Percentiles rank a stretch among this genome's conserved stretches.
These are phyloP conservation scores for Fopius arisanus DNA, from an alignment of 1,140 invertebrate genomes.

Conservation along the genomic window DNA sequence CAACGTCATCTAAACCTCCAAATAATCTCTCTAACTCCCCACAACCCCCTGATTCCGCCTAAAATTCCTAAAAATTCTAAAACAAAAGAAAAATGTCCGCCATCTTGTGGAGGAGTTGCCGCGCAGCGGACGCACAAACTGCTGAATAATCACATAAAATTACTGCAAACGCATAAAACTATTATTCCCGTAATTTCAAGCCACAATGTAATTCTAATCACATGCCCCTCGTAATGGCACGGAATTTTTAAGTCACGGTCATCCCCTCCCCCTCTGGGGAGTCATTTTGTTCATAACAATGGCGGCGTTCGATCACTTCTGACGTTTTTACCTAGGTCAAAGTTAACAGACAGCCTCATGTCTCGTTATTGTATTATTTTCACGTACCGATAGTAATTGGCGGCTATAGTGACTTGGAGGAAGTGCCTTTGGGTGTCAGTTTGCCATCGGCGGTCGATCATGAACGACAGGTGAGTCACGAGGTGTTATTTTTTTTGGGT, in stretches of 20 bases:
- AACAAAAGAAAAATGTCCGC: too few species aligned
- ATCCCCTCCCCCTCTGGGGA: background rate
- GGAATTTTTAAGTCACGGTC: background rate
- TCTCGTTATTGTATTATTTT: conserved; percentile 6
- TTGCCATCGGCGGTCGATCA: conserved; percentile 6
- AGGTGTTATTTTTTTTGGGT: background rate
- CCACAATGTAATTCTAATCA: background rate
- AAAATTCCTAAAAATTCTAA: too few species aligned
- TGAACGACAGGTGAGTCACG: conserved; percentile 25
- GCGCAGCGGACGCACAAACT: background rate
- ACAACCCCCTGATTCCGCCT: too few species aligned
- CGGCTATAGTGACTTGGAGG: background rate
- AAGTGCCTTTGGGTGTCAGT: conserved; percentile 19
- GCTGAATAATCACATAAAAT: background rate
- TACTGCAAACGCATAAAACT: background rate
- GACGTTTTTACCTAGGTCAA: conserved; percentile 9
- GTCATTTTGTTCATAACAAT: conserved; percentile 24
- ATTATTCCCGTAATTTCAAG: background rate
- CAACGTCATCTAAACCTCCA: too few species aligned
- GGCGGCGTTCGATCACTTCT: conserved; percentile 22
- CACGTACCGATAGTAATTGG: background rate
- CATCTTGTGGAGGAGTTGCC: too few species aligned
- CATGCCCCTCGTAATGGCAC: background rate
- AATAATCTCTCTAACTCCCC: too few species aligned
- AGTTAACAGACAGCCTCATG: background rate